Base-by-base conservation (phyloP, 2,113 vertebrate genomes). In the Neotoma lepida region DNA sequence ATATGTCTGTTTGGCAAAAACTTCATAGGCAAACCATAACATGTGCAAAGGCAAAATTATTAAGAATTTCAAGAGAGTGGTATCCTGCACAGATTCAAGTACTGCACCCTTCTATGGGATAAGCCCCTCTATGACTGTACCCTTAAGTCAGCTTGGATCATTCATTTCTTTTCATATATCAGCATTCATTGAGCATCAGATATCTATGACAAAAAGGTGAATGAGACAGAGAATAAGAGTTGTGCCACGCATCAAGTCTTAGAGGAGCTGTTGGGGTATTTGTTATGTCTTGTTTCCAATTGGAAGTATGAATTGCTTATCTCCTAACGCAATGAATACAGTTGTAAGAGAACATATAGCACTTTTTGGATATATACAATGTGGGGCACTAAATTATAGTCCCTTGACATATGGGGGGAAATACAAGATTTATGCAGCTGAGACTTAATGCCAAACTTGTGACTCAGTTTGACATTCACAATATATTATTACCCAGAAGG, bases 391-490 rank as follows among this genome's bases (percentile, higher is more conserved):
- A 66, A 88, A 93, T 92, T 96, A 24, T 51, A 68, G 89, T 24
- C 22, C n/a, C 64, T 46, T 64, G 44, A 44, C 4, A 73, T 74
- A 97, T 86, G 54, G 77, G 90, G 93, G n/a, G 33, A 96, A 89
- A 51, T 56, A 95, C 41, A 94, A 91, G 9, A 95, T 89, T 96
- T 96, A 92, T 96, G 78, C 41, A 93, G 93, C 49, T 71, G 93
- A 95, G 66, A 95, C 96, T 96, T 97, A 96, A 96, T 82, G 95
- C 74, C 10, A 88, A 97, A 68, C 33, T 82, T 84, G 80, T 92
- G 90, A 97, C 88, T 96, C 96, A 92, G 87, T 85, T 94, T 97
- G 91, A 93, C 96, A 97, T 86, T 96, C 64, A 96, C 91, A 95
- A 95, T 97, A 94, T 91, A 61, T 92, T 91, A 61, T 92, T 97